Base-by-base conservation (phyloP, 2,797 vertebrate genomes). In the Eptatretus atami region DNA sequence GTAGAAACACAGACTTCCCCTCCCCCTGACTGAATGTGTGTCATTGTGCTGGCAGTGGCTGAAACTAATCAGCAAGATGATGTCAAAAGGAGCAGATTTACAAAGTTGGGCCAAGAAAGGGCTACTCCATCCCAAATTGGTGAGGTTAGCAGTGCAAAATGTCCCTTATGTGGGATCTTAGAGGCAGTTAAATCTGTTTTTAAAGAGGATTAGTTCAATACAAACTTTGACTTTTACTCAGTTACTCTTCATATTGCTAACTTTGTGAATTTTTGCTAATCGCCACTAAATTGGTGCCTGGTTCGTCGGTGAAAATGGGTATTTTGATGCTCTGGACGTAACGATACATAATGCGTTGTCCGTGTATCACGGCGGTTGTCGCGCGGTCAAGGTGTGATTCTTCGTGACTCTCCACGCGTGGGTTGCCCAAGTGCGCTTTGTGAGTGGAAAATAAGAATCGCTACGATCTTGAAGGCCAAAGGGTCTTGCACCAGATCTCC, bases 1-100 rank as follows among this genome's bases (percentile, higher is more conserved):
- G n/a, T n/a, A n/a, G n/a, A n/a, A n/a, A n/a, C n/a, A n/a, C n/a
- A n/a, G n/a, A n/a, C n/a, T n/a, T n/a, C n/a, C n/a, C n/a, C n/a
- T n/a, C 31, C 31, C 31, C 31, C 6, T 31, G 31, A 31, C 6
- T 31, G 31, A 31, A 31, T 31, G 31, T n/a, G n/a, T 31, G 31
- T 31, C 31, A 31, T n/a, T 31, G 31, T 31, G 31, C 3, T 31
- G n/a, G 19, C 66, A 98, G 90, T 98, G 87, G 90, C 75, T 98
- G 74, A 98, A 96, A 67, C 76, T 98, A n/a, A 67, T 93, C 90
- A 63, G 86, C 87, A n/a, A 54, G 92, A 96, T 74, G 92, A 98
- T 73, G 90, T 95, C 61, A n/a, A n/a, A 95, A 98, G 75, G 88
- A 95, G 65, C 92, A 98, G 75, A 98, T 98, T 74, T 96, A 90